Base-by-base conservation (phyloP, 2,888 invertebrate species). In the Caenorhabditis afra region DNA sequence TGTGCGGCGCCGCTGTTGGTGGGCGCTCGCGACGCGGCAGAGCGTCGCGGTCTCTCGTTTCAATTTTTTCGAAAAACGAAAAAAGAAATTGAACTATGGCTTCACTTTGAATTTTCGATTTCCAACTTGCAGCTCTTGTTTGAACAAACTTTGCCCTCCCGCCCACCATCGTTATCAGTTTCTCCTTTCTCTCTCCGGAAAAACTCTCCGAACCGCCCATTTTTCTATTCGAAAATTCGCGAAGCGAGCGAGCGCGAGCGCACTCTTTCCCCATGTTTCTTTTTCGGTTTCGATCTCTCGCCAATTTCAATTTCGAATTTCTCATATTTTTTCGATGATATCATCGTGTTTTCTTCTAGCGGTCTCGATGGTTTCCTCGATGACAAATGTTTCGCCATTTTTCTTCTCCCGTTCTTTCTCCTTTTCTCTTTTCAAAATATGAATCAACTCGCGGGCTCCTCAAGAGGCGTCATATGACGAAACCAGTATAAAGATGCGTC, bases 351-450 rank as follows among this genome's bases (percentile, higher is more conserved):
- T 50, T 23, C 23, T 50, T n/a, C n/a, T 3, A 10, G 11, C 20
- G 20, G 16, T n/a, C n/a, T n/a, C 11, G 29, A 52, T 23, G 22
- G 20, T 1, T 23, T 50, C 20, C 3, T 50, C 3, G 11, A 52
- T 52, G 22, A 52, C 52, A 23, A 23, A 52, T 68, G 68, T 59
- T 68, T 59, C 61, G 7, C 7, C 29, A 7, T 7, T 29, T 29
- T 7, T 29, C 29, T 29, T 29, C 7, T 29, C 68, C n/a, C n/a
- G n/a, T n/a, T n/a, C n/a, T n/a, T n/a, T n/a, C n/a, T n/a, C n/a
- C n/a, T n/a, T n/a, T 29, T 29, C 29, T 29, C 29, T 29, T 29
- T 29, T 29, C 68, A 68, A 68, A 68, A 68, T 58, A 68, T 61
- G 29, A 29, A 29, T 29, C 29, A 29, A 29, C 29, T 29, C 4